A percentile compares a stretch with the other conserved stretches of the same genome.
These are phyloP conservation scores for Physella acuta DNA, from an alignment of 1,140 invertebrate species.

Conservation along the genomic window DNA sequence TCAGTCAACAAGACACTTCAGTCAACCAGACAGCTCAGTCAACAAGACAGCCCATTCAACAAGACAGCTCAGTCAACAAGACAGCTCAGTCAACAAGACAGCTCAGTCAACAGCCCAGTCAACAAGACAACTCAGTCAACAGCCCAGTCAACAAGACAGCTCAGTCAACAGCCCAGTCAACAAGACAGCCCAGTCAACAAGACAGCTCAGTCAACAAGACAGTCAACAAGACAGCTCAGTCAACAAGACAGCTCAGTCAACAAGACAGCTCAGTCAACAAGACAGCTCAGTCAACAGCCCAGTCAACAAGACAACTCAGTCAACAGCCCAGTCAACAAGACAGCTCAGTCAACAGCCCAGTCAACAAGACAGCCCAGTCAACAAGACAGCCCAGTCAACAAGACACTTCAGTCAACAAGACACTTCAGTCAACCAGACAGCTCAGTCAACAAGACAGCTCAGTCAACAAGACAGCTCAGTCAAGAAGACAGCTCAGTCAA, in stretches of 20 bases:
- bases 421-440: not conserved
- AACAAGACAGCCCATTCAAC: conserved; percentile 36
- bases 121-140: not conserved
- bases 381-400: not conserved
- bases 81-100: not conserved
- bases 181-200: conserved; percentile 26
- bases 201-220: not conserved
- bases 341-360: not conserved
- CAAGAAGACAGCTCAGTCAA: conserved; percentile 35
- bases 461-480: not conserved
- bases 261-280: conserved; percentile 26
- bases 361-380: conserved; percentile 36
- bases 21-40: too few species aligned
- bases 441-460: conserved; percentile 32
- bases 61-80: conserved; percentile 27
- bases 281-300: not conserved
- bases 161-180: conserved; percentile 26
- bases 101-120: not conserved
- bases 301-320: not conserved
- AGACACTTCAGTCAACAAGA: too few species aligned
- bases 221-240: too few species aligned
- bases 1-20: not conserved
- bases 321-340: not conserved
- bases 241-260: conserved; percentile 18
- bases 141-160: not conserved